Conservation (phyloP, 2,113 vertebrate species). For the Leiothrix lutea region DNA sequence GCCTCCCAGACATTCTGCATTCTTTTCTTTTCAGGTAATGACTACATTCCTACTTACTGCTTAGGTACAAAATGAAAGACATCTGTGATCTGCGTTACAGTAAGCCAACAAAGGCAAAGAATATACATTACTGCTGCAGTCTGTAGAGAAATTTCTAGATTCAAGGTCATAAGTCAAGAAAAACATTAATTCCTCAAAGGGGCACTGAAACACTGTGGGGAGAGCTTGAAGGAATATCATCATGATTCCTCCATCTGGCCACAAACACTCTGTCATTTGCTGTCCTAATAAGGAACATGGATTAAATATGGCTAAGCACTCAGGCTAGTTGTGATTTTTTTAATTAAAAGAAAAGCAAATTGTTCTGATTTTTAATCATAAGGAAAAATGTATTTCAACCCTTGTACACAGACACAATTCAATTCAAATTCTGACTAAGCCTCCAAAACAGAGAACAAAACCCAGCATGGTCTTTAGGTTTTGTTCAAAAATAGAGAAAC, state of each 20-base stretch:
- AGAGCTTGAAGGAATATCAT: background rate
- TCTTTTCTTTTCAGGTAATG: background rate
- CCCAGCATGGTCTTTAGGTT: background rate
- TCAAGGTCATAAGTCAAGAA: background rate
- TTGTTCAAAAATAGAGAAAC: background rate
- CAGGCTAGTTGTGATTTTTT: background rate
- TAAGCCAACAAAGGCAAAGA: background rate
- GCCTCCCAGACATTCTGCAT: background rate
- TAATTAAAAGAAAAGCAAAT: conserved; percentile 27
- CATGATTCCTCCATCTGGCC: background rate
- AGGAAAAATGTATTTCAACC: background rate
- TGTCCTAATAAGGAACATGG: background rate
- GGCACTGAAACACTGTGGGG: background rate
- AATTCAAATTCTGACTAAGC: conserved; percentile 7
- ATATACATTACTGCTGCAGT: background rate
- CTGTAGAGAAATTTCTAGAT: background rate
- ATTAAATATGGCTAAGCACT: conserved; percentile 34
- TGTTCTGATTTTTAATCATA: background rate
- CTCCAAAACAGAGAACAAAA: conserved; percentile 34
- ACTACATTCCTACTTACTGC: background rate
- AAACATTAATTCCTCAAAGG: background rate
- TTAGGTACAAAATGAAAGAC: background rate
- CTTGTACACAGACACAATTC: background rate
- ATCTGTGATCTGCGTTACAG: background rate
- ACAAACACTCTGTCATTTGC: conserved; percentile 15